phyloP scores from a whole-genome alignment of 2,888 invertebrate species.

The Spodoptera exigua region DNA sequence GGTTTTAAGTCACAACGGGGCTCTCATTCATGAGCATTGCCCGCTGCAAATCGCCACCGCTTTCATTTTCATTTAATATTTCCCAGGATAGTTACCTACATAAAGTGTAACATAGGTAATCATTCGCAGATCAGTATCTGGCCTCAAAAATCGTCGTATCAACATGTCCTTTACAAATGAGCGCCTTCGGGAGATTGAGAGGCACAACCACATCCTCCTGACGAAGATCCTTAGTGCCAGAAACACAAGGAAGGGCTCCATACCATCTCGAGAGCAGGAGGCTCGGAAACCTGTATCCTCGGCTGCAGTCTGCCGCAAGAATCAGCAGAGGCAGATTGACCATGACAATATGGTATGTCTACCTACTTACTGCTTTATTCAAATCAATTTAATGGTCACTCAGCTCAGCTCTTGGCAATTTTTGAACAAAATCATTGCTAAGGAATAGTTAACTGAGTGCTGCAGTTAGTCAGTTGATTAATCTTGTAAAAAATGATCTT shows the following conservation, averaged over 20 bases:
- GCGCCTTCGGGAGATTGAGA: constrained; percentile 89
- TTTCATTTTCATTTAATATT: too few relatives aligned
- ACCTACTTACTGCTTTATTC: too few relatives aligned
- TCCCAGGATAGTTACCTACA: too few relatives aligned
- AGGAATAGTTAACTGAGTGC: too few relatives aligned
- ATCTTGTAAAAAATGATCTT: too few relatives aligned
- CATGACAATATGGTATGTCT: constrained; percentile 88
- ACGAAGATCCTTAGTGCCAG: constrained; percentile 88
- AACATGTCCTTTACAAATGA: constrained; percentile 90
- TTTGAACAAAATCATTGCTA: too few relatives aligned
- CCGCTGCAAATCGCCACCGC: too few relatives aligned
- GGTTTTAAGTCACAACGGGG: too few relatives aligned
- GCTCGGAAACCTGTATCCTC: constrained; percentile 70
- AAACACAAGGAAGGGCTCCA: constrained; percentile 76
- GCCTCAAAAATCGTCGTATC: constrained; percentile 72
- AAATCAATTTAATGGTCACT: too few relatives aligned
- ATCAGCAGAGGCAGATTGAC: constrained; percentile 88
- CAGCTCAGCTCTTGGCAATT: too few relatives aligned
- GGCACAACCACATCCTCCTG: constrained; percentile 89
- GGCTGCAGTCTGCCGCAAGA: constrained; percentile 87
- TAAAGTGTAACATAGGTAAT: not conserved
- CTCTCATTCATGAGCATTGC: too few relatives aligned
- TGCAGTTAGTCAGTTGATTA: too few relatives aligned
- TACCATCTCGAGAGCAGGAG: constrained; percentile 69
- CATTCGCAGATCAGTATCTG: constrained; percentile 74